Base-by-base conservation (phyloP, 2,888 invertebrate genomes). In the Cerastis leucographa region DNA sequence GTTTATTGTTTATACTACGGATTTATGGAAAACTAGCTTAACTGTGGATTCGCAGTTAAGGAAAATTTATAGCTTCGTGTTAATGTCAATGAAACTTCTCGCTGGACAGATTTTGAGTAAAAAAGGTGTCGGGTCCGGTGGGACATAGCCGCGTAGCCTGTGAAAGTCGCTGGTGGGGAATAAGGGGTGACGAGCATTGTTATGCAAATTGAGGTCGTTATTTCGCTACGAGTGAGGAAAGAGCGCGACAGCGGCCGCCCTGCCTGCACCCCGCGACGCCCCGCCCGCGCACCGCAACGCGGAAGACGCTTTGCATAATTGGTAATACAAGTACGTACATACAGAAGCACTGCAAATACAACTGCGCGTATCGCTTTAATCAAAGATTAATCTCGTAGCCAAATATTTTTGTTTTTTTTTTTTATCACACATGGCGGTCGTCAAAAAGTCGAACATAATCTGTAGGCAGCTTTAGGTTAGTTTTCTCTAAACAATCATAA, bases 141-240 rank as follows among this genome's bases (percentile, higher is more conserved):
- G 95, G 96, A 95, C 92, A 90, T 87, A 84, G 92, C 90, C 90
- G 91, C 89, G 92, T 91, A 91, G 94, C 94, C 95, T 94, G 95
- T 93, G 93, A 95, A 95, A 95, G 95, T 94, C 95, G 92, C 94
- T 94, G 94, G 95, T 94, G 91, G 95, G 94, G 95, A 94, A 94
- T 94, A 94, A 95, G 96, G 96, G 96, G 96, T 96, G 96, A 95
- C 95, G 94, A 96, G 95, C 95, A 96, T 96, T 96, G 96, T 96
- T 96, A 96, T 96, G 96, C 94, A 96, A 96, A 96, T 96, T 95
- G 95, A 95, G 96, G 96, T 96, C 96, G 96, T 96, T 96, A 96
- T 96, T 96, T 96, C 95, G 95, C 95, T 94, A 95, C 95, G 95
- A 95, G 95, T 95, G 95, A 95, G 95, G 95, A 96, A 96, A 95